Base-by-base conservation (phyloP, 2,888 invertebrate species). In the Dryococelus australis region DNA sequence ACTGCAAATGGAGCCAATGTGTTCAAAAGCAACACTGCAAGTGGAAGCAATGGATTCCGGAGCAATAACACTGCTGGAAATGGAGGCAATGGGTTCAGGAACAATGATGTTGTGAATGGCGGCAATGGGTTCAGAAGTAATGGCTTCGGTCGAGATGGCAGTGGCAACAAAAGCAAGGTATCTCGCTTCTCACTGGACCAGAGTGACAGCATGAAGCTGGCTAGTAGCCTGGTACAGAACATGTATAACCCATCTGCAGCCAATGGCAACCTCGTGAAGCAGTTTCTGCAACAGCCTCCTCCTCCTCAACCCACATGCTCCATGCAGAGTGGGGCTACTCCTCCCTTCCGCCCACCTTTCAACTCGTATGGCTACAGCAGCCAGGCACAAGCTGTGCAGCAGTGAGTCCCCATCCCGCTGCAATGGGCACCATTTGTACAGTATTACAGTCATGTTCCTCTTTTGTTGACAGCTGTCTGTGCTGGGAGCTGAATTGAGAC, bases 181-280 rank as follows among this genome's bases (percentile, higher is more conserved):
- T 87, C 87, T n/a, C 87, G 87, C 81, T 87, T 87, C 85, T 85
- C 87, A 24, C 16, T 8, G 51, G 27, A 27, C 84, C 51, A 85
- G 81, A 26, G 83, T 24, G 85, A 84, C 85, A 84, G 81, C 80
- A 86, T 85, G 85, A 85, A 87, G 47, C 85, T 80, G 86, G 85
- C 80, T 80, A 86, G 86, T 43, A 83, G 47, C 47, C 85, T 84
- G 85, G 83, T 83, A 24, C 83, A 83, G 43, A 83, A 83, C 35
- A 83, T 83, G 83, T 85, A 85, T 26, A 86, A 53, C 93, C 91
- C 93, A 93, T 91, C 93, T 92, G 92, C 93, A 91, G 93, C 93
- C 92, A 94, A 93, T 92, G 93, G 94, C 92, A 90, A 90, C 87
- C 90, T 90, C 87, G 90, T 90, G 88, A 90, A 90, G 89, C 85